Base-by-base conservation (phyloP, 2,113 vertebrate genomes). In the Mystacornis crossleyi region DNA sequence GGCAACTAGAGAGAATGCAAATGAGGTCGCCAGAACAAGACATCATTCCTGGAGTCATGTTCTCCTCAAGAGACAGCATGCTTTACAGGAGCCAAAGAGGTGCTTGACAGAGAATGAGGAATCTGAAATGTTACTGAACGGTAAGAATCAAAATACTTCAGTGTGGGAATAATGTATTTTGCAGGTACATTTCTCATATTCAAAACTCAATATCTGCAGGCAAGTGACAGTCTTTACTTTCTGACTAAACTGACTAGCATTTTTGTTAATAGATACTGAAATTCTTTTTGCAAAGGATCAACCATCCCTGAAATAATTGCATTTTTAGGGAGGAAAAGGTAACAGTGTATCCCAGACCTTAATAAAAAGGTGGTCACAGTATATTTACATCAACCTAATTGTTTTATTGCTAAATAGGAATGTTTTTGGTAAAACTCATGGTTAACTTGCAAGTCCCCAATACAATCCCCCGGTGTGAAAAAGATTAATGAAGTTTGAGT, bases 371-470 rank as follows among this genome's bases (percentile, higher is more conserved):
- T 29, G 16, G 12, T 48, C 18, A 75, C 33, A 5, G 24, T 25
- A 47, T 25, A 64, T 6, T 26, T 70, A n/a, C 12, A 57, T 45
- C 48, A 69, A 53, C 24, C 26, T 55, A 79, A 75, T 53, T 57
- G 10, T 7, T 86, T 77, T n/a, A 57, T 8, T 66, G 25, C 36
- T 28, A 45, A 55, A 43, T 4, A 65, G 8, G 69, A 82, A 36
- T 8, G 2, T 0, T 14, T 81, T 57, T 62, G 12, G 18, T 34
- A 60, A 77, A 81, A 47, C 4, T 10, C 2, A 18, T 2, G 1
- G 25, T 33, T 81, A 78, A 74, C 11, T 13, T 36, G 14, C 12
- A 73, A 6, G 9, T 21, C 18, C 26, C 8, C 36, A 89, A 75
- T 10, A 91, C 1, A 8, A 66, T 15, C 15, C 16, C 16, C 6